Conservation (phyloP, 2,888 invertebrate species). For the Cyrtodaria siliqua region DNA sequence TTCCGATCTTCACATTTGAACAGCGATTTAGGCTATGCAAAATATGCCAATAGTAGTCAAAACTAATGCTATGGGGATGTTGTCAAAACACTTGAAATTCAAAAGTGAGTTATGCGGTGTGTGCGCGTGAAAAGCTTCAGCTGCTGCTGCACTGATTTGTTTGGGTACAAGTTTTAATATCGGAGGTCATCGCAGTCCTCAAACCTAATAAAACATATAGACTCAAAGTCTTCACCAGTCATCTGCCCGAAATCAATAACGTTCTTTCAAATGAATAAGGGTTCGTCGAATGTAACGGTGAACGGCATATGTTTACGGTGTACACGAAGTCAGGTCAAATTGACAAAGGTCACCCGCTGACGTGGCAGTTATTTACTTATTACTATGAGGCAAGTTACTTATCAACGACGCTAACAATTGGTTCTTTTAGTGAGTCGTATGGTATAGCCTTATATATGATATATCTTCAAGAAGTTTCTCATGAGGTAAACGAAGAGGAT, state of each 20-base stretch:
- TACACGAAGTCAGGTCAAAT: constrained; percentile 42
- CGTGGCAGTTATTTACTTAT: constrained; percentile 48
- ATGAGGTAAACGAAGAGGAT: background rate
- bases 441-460: constrained; percentile 47
- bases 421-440: constrained; percentile 39
- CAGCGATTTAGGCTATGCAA: no score
- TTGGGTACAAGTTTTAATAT: constrained; percentile 35
- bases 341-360: constrained; percentile 3
- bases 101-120: no score
- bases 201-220: constrained; percentile 22
- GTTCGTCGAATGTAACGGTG: constrained; percentile 31
- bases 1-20: no score
- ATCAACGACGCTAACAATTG: constrained; percentile 18
- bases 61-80: no score
- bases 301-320: constrained; percentile 41
- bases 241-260: constrained; percentile 6
- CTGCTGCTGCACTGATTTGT: no score
- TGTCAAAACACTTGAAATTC: no score
- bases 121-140: no score
- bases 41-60: no score
- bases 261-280: constrained; percentile 45
- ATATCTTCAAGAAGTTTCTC: constrained; percentile 28
- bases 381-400: constrained; percentile 21
- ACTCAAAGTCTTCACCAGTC: constrained; percentile 25
- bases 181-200: constrained; percentile 22